Evolutionary conservation across 2,888 invertebrate genomes (phyloP), one percentile per base, ranked within the genome.

Genomic region (Cryptocheilus praepositus): DNA sequence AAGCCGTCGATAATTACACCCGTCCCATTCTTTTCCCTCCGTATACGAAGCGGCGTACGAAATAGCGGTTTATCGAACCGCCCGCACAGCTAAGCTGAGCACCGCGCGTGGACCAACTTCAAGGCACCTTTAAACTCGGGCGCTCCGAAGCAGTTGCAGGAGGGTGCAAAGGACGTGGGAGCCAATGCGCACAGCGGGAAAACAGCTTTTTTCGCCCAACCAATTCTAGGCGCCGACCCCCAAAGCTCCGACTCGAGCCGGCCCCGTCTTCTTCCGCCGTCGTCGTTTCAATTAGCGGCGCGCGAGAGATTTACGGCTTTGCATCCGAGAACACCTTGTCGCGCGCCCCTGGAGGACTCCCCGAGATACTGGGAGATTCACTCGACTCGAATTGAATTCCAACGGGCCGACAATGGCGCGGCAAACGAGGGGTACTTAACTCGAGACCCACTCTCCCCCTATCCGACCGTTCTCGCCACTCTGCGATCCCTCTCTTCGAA

Each of bases 281-380:
- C 71, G 70, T 73, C 76, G 79, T 80, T 82, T 81, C 74, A 81
- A 81, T 77, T 82, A 82, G 76, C 73, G 65, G 53, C 64, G 49
- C 49, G 58, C 56, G 66, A 36, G 36, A 77, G 80, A 83, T 79
- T 79, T 79, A 74, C 74, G 73, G 74, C 74, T 77, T 74, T 74
- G 76, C 80, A 81, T 81, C 66, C 64, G 36, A 43, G 69, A 74
- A 73, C 74, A 77, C 67, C 70, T 74, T 78, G 73, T 68, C 72
- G 63, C 49, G 15, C 54, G 61, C 28, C 18, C 44, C 18, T 52
- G 28, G 54, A 62, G 67, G 63, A 61, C 53, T 65, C 57, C 60
- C 67, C 72, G 69, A 73, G 76, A 71, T 72, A 71, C 71, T 57
- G 63, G 55, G 66, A 58, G 36, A 67, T 68, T 73, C 77, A 54